Evolutionary conservation across 2,797 vertebrate species (phyloP), one percentile per base, ranked within the genome.

Genomic region (Varecia variegata): DNA sequence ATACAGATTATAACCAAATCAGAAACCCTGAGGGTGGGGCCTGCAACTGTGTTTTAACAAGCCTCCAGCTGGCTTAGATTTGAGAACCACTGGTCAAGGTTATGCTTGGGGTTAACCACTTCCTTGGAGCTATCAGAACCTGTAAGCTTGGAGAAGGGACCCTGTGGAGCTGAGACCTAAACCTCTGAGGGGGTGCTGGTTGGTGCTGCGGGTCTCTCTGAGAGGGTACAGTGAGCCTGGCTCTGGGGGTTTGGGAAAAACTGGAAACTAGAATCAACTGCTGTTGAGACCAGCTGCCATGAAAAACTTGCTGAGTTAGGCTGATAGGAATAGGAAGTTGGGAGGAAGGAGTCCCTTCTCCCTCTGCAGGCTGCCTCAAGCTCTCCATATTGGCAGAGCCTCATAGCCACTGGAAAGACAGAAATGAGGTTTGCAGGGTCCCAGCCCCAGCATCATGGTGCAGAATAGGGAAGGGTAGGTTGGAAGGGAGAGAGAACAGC

Each of bases 161-260:
- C 30, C n/a, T 58, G 43, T 20, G 2, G 38, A 74, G 18, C 90
- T 74, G 23, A n/a, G 32, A 62, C 17, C 88, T 52, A 43, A 56
- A 23, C 56, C 38, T 47, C 1, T 12, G 30, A 52, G 43, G 23
- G n/a, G 5, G 1, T 47, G 1, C 52, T 8, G 23, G 54, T 30
- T 58, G 27, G 14, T 20, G 23, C 65, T 56, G 12, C 21, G 32
- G 7, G 12, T 23, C 4, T 23, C 35, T 67, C 38, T 13, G 38
- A 40, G 10, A 47, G 32, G 13, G 9, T 70, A 14, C 18, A 20
- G 0, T 40, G 79, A 76, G 70, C 1, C 88, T 71, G 54, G 4
- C n/a, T 58, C 20, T 43, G 32, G n/a, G 54, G 60, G 17, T 1
- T 0, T 1, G 4, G 12, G 11, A 3, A 7, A 4, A 52, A 5